A percentile compares a stretch with the other conserved stretches of the same genome.
These are phyloP conservation scores for Nerophis lumbriciformis DNA, from an alignment of 2,113 vertebrate species.

Conservation along the genomic window DNA sequence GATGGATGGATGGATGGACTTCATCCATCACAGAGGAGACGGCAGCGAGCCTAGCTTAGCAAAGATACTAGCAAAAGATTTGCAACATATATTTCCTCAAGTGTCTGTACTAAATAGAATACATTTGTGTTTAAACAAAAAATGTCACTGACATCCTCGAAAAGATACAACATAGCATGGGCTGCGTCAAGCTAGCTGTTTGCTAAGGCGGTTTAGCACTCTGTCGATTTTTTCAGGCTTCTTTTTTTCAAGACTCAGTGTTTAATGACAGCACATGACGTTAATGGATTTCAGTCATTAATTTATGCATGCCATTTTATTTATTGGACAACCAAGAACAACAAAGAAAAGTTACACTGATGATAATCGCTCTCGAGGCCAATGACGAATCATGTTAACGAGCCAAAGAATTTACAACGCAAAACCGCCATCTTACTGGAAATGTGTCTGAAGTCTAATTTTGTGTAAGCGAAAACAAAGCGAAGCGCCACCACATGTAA, in stretches of 20 bases:
- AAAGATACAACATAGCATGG: no score
- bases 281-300: background rate
- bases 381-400: background rate
- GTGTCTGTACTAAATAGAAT: background rate
- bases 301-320: background rate
- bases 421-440: background rate
- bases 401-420: background rate
- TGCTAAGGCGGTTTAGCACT: no score
- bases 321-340: background rate
- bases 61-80: background rate
- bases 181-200: no score
- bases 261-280: no score
- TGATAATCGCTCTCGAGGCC: background rate
- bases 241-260: no score
- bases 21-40: slow-evolving; percentile 25
- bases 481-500: background rate
- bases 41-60: background rate
- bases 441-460: background rate
- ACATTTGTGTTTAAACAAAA: no score
- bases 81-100: background rate
- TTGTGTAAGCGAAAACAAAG: background rate
- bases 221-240: no score
- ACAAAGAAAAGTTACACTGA: background rate
- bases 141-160: no score
- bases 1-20: no score